Percentiles rank a stretch among this genome's conserved stretches.
Evolutionary conservation across 2,888 invertebrate genomes (phyloP).

Genomic region (Elegia similella): DNA sequence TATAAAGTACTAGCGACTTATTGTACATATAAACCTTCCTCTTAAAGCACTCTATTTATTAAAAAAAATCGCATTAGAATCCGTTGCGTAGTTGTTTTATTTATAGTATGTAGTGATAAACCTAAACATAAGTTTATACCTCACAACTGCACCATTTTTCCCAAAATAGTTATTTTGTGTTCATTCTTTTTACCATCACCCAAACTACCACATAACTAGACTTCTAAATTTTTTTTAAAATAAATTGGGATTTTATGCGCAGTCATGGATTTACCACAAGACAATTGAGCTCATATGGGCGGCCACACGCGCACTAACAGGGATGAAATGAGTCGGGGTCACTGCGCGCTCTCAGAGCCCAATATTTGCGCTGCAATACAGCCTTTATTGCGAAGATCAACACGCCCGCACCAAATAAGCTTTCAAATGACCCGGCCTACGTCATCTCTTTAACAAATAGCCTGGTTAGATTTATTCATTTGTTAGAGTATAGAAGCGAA

Average conservation of each 20-base stretch:
- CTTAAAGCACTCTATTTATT: too few species aligned
- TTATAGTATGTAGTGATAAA: too few species aligned
- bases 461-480: slow-evolving; percentile 24
- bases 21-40: too few species aligned
- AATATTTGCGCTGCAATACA: slow-evolving; percentile 74
- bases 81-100: too few species aligned
- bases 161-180: too few species aligned
- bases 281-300: slow-evolving; percentile 66
- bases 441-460: slow-evolving; percentile 50
- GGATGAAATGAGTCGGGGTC: slow-evolving; percentile 70
- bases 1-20: too few species aligned
- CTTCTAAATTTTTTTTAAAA: neutral
- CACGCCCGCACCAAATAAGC: slow-evolving; percentile 52
- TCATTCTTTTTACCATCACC: too few species aligned
- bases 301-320: slow-evolving; percentile 57
- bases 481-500: neutral
- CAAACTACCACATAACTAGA: too few species aligned
- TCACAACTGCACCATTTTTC: too few species aligned
- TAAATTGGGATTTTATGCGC: slow-evolving; percentile 22
- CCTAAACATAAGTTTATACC: too few species aligned
- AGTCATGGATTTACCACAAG: slow-evolving; percentile 47
- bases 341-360: slow-evolving; percentile 55
- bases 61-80: too few species aligned
- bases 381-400: slow-evolving; percentile 70
- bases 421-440: slow-evolving; percentile 37